Conservation (phyloP, 2,888 invertebrate genomes). For the Trypoxylon attenuatum region DNA sequence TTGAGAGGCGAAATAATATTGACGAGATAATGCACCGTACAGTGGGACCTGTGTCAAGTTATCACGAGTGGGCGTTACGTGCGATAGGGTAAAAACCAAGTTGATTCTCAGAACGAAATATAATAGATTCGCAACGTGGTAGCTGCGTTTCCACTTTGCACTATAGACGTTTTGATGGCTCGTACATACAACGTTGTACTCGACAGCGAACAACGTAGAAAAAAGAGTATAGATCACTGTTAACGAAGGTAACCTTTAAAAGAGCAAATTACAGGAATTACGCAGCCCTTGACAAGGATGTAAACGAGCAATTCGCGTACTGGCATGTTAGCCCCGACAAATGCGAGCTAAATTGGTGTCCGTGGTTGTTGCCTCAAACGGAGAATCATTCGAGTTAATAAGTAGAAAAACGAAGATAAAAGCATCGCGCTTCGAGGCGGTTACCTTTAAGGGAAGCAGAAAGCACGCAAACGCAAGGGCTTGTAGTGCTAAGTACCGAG, state of each 20-base stretch:
- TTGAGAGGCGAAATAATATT: no score
- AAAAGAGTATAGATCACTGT: neutral
- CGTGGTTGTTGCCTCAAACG: neutral
- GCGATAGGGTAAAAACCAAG: no score
- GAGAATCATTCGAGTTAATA: constrained; percentile 34
- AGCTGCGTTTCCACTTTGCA: no score
- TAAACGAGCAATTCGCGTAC: neutral
- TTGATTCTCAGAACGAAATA: no score
- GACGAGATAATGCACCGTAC: no score
- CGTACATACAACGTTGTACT: no score
- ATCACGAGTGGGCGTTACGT: no score
- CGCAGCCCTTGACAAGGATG: neutral
- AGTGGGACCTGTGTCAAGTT: no score
- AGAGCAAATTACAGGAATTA: neutral
- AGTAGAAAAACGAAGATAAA: constrained; percentile 36
- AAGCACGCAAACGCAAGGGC: constrained; percentile 36
- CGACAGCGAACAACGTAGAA: no score
- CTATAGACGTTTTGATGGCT: no score
- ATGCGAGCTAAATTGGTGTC: constrained; percentile 7
- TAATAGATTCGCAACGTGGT: no score
- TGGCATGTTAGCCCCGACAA: neutral
- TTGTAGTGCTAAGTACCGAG: constrained; percentile 24
- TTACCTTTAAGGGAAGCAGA: constrained; percentile 36
- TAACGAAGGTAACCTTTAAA: neutral
- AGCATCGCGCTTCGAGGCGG: constrained; percentile 14